Evolutionary conservation across 30 jellyfish, hydroid and myxozoan genomes (phyloP).

Genomic region (Clytia hemisphaerica): DNA sequence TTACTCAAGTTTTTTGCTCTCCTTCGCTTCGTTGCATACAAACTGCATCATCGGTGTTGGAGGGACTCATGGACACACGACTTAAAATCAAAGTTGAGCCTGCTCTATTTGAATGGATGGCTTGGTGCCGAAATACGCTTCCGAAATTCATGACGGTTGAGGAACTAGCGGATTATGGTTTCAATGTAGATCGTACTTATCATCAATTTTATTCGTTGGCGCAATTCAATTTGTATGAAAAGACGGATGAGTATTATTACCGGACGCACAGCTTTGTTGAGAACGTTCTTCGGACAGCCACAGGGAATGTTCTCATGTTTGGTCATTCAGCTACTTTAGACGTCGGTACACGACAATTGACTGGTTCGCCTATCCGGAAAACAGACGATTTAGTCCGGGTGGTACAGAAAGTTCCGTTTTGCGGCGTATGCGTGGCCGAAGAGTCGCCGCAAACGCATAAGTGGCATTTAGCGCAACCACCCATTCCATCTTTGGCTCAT

Average conservation of each 20-base stretch:
- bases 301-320: conserved; percentile 57
- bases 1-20: conserved; percentile 59
- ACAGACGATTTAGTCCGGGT: conserved; percentile 61
- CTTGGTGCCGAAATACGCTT: conserved; percentile 84
- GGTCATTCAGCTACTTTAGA: conserved; percentile 96
- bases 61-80: conserved; percentile 55
- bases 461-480: conserved; percentile 80
- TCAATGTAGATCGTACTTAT: conserved; percentile 60
- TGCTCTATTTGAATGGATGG: conserved; percentile 90
- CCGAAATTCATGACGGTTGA: conserved; percentile 78
- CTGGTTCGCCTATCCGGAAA: conserved; percentile 55
- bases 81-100: conserved; percentile 64
- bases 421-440: conserved; percentile 63
- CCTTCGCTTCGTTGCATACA: conserved; percentile 92
- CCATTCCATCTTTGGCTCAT: conserved; percentile 87
- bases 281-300: conserved; percentile 28
- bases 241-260: conserved; percentile 60
- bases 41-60: conserved; percentile 84
- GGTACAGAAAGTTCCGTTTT: conserved; percentile 83
- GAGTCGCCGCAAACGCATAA: conserved; percentile 35
- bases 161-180: conserved; percentile 67
- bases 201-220: conserved; percentile 36
- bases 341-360: conserved; percentile 71
- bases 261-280: conserved; percentile 67
- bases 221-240: conserved; percentile 54